These are phyloP conservation scores for Forficula auricularia DNA, from an alignment of 1,140 invertebrate genomes.

Conservation along the genomic window DNA sequence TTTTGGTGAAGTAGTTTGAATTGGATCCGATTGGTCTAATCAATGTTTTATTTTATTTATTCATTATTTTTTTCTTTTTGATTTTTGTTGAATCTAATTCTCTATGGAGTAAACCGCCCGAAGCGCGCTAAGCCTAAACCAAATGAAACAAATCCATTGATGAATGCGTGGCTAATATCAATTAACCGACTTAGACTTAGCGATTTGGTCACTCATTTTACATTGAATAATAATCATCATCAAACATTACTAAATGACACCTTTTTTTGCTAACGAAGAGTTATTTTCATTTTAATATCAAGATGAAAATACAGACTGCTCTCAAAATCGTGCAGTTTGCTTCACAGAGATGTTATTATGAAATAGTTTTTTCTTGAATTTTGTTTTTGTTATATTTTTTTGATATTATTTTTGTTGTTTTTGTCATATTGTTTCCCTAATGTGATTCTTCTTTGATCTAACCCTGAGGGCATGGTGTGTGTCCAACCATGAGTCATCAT, in stretches of 20 bases:
- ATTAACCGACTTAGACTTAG: not conserved
- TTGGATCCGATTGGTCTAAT: not conserved
- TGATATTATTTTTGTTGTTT: too few species aligned
- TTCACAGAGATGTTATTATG: constrained; percentile 14
- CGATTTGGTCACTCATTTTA: not conserved
- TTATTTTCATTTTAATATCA: constrained; percentile 3
- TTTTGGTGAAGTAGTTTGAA: not conserved
- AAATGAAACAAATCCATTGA: constrained; percentile 4
- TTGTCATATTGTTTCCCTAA: too few species aligned
- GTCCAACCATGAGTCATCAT: too few species aligned
- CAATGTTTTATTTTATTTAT: constrained; percentile 6
- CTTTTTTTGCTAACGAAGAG: constrained; percentile 7
- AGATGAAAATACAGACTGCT: constrained; percentile 12
- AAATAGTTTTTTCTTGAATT: too few species aligned
- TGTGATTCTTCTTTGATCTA: too few species aligned
- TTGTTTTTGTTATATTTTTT: too few species aligned
- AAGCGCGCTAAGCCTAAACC: not conserved
- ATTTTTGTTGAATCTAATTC: constrained; percentile 4
- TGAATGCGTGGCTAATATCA: not conserved
- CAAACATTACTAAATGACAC: constrained; percentile 6
- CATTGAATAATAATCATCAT: constrained; percentile 7
- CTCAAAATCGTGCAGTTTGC: constrained; percentile 20
- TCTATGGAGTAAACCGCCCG: constrained; percentile 19
- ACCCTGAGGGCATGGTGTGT: too few species aligned
- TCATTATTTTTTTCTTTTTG: constrained; percentile 7